Conservation (phyloP, 2,888 invertebrate genomes). For the Sminthurinus aureus region DNA sequence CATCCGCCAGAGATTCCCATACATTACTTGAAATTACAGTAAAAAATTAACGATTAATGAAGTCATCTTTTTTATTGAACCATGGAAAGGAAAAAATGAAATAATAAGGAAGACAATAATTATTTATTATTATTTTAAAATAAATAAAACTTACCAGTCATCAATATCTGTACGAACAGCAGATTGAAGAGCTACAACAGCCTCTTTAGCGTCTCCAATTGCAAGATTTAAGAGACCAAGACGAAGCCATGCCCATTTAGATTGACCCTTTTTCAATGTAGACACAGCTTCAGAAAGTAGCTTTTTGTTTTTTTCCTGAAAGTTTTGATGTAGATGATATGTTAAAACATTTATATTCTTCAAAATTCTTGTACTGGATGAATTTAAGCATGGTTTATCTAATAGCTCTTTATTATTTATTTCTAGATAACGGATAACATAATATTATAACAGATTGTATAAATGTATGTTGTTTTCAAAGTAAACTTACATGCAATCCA, state of each 20-base stretch:
- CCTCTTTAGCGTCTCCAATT: conserved; percentile 75
- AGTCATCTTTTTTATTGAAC: not conserved
- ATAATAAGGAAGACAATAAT: too few species aligned
- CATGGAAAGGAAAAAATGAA: too few species aligned
- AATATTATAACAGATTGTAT: not conserved
- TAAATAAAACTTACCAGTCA: conserved; percentile 69
- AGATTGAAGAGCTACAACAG: conserved; percentile 77
- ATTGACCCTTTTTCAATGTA: conserved; percentile 47
- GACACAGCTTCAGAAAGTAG: conserved; percentile 50
- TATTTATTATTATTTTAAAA: not conserved
- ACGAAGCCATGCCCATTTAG: conserved; percentile 83
- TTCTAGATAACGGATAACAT: too few species aligned
- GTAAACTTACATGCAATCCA: conserved; percentile 64
- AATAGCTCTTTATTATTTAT: too few species aligned
- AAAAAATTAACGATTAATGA: conserved; percentile 21
- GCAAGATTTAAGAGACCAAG: conserved; percentile 81
- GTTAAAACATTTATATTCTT: not conserved
- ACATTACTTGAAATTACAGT: conserved; percentile 65
- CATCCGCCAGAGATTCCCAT: conserved; percentile 91
- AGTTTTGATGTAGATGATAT: not conserved
- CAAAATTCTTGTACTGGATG: too few species aligned
- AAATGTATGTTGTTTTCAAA: not conserved
- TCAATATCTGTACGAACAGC: conserved; percentile 66
- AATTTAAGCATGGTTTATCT: too few species aligned
- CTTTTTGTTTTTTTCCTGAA: conserved; percentile 44